Base-by-base conservation (phyloP, 2,797 vertebrate genomes). In the Melanotaenia trifasciata region DNA sequence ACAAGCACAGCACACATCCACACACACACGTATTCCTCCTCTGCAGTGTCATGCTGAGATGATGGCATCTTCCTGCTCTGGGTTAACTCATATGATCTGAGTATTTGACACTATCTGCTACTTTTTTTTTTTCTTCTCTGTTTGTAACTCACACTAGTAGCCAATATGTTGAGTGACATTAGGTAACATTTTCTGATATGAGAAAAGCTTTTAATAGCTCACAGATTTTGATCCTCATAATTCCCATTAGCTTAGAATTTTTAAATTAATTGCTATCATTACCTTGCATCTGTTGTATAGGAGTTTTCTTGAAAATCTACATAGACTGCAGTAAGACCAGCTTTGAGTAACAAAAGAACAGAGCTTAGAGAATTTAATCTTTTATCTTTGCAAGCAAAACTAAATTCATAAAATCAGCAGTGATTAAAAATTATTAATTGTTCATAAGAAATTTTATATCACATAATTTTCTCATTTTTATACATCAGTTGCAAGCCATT, bases 1-100 rank as follows among this genome's bases (percentile, higher is more conserved):
- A 64, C 66, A 51, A 45, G 12, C 56, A 20, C 67, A 71, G 33
- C 62, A 68, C 50, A 64, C 70, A 59, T 53, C 53, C 57, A 33
- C 61, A 71, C 70, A 64, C 57, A 72, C 28, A 36, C 43, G 45
- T 51, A 50, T 59, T n/a, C 22, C 11, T 43, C 50, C 33, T 64
- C 35, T 78, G 35, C 61, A 59, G 51, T 53, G 32, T 65, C 76
- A 63, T 58, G 74, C 72, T 84, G 81, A 66, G 66, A 68, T 65
- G 72, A 79, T 69, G 71, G 74, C 54, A 24, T 72, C 56, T 50
- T 50, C 35, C 50, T 30, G 26, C 71, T 81, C 53, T 65, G 24
- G 58, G 45, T 84, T 80, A 72, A 78, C 16, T 45, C 36, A 24
- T 64, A 73, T 74, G 64, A 72, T 80, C 50, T 9, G 26, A 24